Conservation (phyloP, 2,797 vertebrate species). For the Phoxinus dragarum region DNA sequence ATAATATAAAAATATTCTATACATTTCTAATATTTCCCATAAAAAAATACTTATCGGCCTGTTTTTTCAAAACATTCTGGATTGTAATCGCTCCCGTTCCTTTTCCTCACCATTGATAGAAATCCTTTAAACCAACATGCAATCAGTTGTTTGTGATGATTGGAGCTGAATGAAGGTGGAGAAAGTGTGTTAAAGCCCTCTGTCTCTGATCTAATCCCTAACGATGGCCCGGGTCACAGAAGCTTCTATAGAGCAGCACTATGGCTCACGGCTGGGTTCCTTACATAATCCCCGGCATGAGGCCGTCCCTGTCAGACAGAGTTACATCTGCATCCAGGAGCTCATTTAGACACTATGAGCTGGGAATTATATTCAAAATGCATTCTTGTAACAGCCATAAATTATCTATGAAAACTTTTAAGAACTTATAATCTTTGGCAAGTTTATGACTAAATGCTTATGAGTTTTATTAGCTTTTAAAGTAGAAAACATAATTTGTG, state of each 20-base stretch:
- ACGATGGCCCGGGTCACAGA: constrained; percentile 28
- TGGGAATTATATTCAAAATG: not conserved
- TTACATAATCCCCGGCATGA: constrained; percentile 30
- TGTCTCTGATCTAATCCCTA: constrained; percentile 49
- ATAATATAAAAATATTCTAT: no score
- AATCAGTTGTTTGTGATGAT: constrained; percentile 32
- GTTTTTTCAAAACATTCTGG: not conserved
- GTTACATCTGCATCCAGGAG: constrained; percentile 37
- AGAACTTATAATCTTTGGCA: not conserved
- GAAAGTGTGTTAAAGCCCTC: constrained; percentile 46
- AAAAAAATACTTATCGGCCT: not conserved
- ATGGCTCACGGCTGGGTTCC: constrained; percentile 11
- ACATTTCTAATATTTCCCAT: not conserved
- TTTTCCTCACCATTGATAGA: not conserved
- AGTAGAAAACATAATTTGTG: not conserved
- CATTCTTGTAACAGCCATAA: not conserved
- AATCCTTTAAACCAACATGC: constrained; percentile 27
- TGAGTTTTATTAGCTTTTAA: not conserved
- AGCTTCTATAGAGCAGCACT: constrained; percentile 23
- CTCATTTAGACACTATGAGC: constrained; percentile 19
- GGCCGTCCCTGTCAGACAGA: constrained; percentile 5
- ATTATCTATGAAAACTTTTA: not conserved
- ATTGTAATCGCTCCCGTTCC: not conserved
- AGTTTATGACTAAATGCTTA: not conserved
- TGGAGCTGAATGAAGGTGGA: constrained; percentile 31